A percentile compares a stretch with the other conserved stretches of the same genome.
Conservation (phyloP, 2,888 invertebrate genomes). For the Rhorus exstirpatorius region DNA sequence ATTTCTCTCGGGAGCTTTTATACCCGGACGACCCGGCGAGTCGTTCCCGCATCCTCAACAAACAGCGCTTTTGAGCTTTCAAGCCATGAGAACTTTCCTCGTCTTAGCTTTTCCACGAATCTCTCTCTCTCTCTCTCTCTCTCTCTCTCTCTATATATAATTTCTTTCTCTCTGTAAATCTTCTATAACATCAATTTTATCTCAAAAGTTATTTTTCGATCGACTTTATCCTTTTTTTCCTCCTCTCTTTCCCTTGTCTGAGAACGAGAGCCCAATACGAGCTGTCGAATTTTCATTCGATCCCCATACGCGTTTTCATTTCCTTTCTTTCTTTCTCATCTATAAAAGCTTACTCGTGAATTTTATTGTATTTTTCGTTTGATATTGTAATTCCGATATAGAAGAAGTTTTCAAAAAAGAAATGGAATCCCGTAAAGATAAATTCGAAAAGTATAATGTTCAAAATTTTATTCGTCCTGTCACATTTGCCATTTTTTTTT, state of each 20-base stretch:
- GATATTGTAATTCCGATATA: too few species aligned
- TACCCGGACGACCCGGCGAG: slow-evolving; percentile 56
- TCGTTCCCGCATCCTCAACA: slow-evolving; percentile 23
- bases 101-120: slow-evolving; percentile 35
- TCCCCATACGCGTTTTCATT: not conserved
- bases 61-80: slow-evolving; percentile 44
- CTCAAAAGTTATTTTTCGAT: slow-evolving; percentile 51
- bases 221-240: slow-evolving; percentile 12
- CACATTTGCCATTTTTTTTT: not conserved
- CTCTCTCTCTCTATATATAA: too few species aligned
- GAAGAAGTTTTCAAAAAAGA: too few species aligned
- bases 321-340: not conserved
- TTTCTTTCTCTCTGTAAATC: not conserved
- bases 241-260: not conserved
- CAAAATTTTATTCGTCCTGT: too few species aligned
- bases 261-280: slow-evolving; percentile 25
- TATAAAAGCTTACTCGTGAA: too few species aligned
- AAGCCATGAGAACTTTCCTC: slow-evolving; percentile 20
- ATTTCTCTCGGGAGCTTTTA: slow-evolving; percentile 71
- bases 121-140: too few species aligned
- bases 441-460: too few species aligned
- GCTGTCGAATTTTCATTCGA: not conserved
- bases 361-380: too few species aligned
- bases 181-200: slow-evolving; percentile 43
- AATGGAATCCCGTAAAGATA: too few species aligned